Evolutionary conservation across 1,140 invertebrate genomes (phyloP).

Genomic region (Pseudoatta argentina): DNA sequence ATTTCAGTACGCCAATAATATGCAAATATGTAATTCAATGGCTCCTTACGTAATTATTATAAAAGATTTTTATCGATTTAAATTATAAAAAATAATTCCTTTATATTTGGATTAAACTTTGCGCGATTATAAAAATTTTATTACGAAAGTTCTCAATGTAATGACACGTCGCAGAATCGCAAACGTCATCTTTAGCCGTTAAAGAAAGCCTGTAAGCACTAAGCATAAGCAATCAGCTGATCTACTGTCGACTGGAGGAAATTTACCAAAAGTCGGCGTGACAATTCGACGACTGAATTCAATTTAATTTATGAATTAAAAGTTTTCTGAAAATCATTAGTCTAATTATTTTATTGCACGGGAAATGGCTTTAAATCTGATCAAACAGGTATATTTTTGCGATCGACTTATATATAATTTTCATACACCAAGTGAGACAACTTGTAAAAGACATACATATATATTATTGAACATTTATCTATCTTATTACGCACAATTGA

Average conservation of each 20-base stretch:
- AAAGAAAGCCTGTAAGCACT: not conserved
- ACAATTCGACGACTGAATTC: not conserved
- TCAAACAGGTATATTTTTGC: conserved; percentile 67
- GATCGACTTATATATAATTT: not conserved
- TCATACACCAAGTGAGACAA: not conserved
- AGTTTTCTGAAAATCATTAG: not conserved
- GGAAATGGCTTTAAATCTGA: conserved; percentile 70
- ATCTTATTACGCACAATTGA: conserved; percentile 26
- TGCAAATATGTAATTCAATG: not conserved
- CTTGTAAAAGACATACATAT: not conserved
- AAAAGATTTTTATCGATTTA: not conserved
- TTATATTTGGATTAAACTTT: not conserved
- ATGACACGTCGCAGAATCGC: conserved; percentile 6
- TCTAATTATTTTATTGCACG: not conserved
- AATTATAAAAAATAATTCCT: conserved; percentile 26
- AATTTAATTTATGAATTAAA: conserved; percentile 38
- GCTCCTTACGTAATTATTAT: not conserved
- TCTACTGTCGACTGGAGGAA: not conserved
- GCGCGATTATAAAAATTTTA: conserved; percentile 37
- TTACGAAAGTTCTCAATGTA: conserved; percentile 20
- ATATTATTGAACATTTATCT: conserved; percentile 7
- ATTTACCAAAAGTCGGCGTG: not conserved
- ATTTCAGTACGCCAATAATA: not conserved
- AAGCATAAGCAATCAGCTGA: conserved; percentile 33
- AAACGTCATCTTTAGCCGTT: conserved; percentile 4